Evolutionary conservation across 2,888 invertebrate genomes (phyloP).

Genomic region (Drosophila colorata): DNA sequence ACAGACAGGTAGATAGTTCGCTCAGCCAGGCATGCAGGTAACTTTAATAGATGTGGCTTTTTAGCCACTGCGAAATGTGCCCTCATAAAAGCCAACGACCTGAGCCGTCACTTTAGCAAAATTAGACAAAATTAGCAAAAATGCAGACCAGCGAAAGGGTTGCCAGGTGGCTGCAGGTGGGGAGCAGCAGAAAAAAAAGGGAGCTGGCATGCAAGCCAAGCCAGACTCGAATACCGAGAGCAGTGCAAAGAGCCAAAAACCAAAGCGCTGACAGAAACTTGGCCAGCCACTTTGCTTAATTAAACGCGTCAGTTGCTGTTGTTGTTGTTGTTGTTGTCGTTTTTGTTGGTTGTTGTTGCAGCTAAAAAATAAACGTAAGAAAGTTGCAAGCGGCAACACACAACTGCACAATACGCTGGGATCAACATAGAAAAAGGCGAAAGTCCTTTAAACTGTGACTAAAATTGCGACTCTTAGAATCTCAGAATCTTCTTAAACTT

Average conservation of each 20-base stretch:
- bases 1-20: background rate
- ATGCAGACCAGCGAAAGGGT: slow-evolving; percentile 22
- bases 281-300: slow-evolving; percentile 78
- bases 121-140: slow-evolving; percentile 77
- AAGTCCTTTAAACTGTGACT: no score
- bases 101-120: slow-evolving; percentile 47
- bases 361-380: slow-evolving; percentile 1
- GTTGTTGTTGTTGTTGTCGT: slow-evolving; percentile 19
- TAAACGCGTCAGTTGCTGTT: slow-evolving; percentile 68
- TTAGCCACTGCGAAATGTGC: slow-evolving; percentile 30
- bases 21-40: slow-evolving; percentile 22
- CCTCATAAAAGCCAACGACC: slow-evolving; percentile 67
- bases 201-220: slow-evolving; percentile 17
- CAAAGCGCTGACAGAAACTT: slow-evolving; percentile 55
- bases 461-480: no score
- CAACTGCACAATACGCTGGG: slow-evolving; percentile 5
- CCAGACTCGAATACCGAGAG: slow-evolving; percentile 37
- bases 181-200: background rate
- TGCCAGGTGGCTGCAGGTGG: background rate
- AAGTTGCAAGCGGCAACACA: background rate
- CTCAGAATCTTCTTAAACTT: no score
- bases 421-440: no score
- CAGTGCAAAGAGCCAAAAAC: slow-evolving; percentile 29
- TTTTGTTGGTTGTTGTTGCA: slow-evolving; percentile 26
- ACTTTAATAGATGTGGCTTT: slow-evolving; percentile 13